Evolutionary conservation across 2,888 invertebrate species (phyloP).

Genomic region (Pardosa pseudoannulata): DNA sequence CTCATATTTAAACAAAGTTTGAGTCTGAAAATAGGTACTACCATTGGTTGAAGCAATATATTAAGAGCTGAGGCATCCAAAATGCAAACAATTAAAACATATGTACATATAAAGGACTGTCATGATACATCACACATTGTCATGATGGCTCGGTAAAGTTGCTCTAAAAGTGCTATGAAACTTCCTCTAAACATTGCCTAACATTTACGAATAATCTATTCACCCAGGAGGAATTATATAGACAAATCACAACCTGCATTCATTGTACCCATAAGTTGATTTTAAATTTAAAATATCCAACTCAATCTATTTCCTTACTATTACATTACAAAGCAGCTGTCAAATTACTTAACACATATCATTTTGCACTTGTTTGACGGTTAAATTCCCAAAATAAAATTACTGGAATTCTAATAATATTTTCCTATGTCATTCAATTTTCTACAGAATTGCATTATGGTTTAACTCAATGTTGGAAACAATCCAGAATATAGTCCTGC

Average conservation of each 20-base stretch:
- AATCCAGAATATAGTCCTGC: no score
- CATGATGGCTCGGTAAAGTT: slow-evolving; percentile 38
- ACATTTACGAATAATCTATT: not conserved
- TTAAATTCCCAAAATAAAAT: no score
- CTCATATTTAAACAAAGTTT: not conserved
- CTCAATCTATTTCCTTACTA: not conserved
- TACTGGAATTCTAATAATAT: no score
- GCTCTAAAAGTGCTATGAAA: not conserved
- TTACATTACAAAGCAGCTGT: no score
- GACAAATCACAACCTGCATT: not conserved
- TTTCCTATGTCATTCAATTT: no score
- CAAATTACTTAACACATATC: no score
- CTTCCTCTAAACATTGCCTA: not conserved
- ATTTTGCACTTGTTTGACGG: no score
- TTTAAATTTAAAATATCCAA: not conserved
- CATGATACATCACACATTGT: slow-evolving; percentile 28
- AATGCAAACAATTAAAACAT: not conserved
- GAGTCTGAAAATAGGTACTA: slow-evolving; percentile 6
- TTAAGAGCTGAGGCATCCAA: not conserved
- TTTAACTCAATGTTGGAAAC: no score
- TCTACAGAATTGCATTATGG: no score
- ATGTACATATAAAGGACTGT: slow-evolving; percentile 8
- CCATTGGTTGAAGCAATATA: not conserved
- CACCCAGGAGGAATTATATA: not conserved
- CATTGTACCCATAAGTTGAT: not conserved